Base-by-base conservation (phyloP, 2,888 invertebrate species). In the Stomorhina lunata region DNA sequence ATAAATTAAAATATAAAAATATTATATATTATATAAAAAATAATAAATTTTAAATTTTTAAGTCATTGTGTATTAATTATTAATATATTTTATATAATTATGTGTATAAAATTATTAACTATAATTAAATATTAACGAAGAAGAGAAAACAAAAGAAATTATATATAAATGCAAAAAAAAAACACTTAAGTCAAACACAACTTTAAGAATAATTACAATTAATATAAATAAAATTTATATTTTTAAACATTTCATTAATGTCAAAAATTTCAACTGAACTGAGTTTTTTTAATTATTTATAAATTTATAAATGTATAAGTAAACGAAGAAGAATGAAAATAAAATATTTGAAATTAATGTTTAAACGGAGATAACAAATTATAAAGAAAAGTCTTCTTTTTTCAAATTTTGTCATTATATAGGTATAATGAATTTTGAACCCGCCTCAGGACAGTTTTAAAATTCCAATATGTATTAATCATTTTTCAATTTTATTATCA, bases 161-260 rank as follows among this genome's bases (percentile, higher is more conserved):
- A n/a, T n/a, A n/a, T n/a, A n/a, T n/a, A n/a, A n/a, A n/a, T n/a
- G n/a, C n/a, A n/a, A 63, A 59, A 57, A 57, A 15, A 43, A 55
- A 57, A 17, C 17, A 40, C 2, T 57, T 71, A 57, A 48, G 68
- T 80, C 53, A 55, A 61, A 45, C n/a, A n/a, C n/a, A n/a, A n/a
- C n/a, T n/a, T n/a, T n/a, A n/a, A n/a, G n/a, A n/a, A n/a, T n/a
- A 50, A 43, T 68, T 55, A 50, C 61, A 45, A 75, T 40, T 68
- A 77, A 77, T 79, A 80, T 83, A 83, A 83, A 80, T 80, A 76
- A 80, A 83, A 80, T 80, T 80, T 83, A 79, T 82, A 79, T 82
- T 79, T 82, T 65, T 79, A 79, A 81, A 82, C 65, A 79, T 72
- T 82, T 82, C 79, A 79, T 82, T 75, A 82, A 69, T 79, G 78